Evolutionary conservation across 1,140 invertebrate genomes (phyloP), one percentile per base, ranked within the genome.

Genomic region (Lepidurus couesii): DNA sequence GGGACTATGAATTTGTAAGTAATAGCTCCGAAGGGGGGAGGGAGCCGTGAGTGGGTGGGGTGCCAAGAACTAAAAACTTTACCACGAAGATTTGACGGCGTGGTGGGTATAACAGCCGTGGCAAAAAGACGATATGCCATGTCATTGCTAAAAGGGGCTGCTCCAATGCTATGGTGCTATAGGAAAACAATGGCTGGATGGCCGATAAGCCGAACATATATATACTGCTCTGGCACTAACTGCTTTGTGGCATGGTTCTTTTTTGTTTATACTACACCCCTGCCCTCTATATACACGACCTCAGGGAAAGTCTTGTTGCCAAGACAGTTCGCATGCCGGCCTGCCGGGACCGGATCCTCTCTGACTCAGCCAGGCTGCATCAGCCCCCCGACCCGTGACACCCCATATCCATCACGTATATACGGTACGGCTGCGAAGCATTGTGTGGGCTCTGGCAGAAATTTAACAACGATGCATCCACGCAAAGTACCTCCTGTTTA

Each of bases 1-100:
- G 53, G 53, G 53, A 65, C 53, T 65, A 65, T 65, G 53, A 65
- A 65, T 65, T 65, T 21, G 53, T 65, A 65, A 65, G 53, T 65
- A 65, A 65, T 65, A 65, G 53, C 53, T 65, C 53, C 53, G 53
- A 65, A 65, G 53, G 53, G 53, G 53, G 53, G 45, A 47, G 16
- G 10, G 4, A 65, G 16, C 16, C 53, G 16, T n/a, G 53, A 21
- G 21, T 65, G 53, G 53, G 21, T 65, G 53, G 53, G 53, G 53
- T 65, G 53, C 53, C 21, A 65, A 7, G 53, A 65, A 65, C 53
- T 65, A n/a, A 65, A 65, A 65, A 16, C 53, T 21, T 65, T 65
- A 65, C 53, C 53, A 65, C 53, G 53, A 65, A 65, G 53, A 65
- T 65, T 65, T 65, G 53, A 65, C 53, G n/a, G 53, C 16, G 53